Evolutionary conservation across 1,140 invertebrate genomes (phyloP).

Genomic region (Neodiprion fabricii): DNA sequence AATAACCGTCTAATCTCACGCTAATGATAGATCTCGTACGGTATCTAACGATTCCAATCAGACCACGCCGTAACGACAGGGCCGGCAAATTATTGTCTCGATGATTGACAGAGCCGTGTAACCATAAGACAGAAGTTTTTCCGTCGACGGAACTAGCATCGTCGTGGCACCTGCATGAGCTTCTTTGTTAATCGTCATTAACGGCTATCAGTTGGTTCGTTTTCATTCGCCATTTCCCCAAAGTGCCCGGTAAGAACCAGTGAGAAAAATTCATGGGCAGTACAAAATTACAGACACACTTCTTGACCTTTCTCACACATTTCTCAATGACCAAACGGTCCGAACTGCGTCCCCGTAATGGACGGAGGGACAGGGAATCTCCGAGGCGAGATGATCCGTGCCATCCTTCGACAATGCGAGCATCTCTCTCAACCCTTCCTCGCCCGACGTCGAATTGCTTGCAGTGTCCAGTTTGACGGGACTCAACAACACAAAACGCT

Average conservation of each 20-base stretch:
- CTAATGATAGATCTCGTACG: conserved; percentile 42
- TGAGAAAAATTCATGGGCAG: too few relatives aligned
- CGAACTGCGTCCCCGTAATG: background rate
- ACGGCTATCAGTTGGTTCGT: too few relatives aligned
- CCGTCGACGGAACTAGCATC: background rate
- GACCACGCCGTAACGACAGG: conserved; percentile 32
- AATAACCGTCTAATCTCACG: conserved; percentile 42
- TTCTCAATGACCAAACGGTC: background rate
- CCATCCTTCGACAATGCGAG: background rate
- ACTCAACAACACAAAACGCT: conserved; percentile 32
- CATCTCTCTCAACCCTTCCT: background rate
- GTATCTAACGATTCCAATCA: conserved; percentile 40
- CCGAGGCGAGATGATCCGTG: too few relatives aligned
- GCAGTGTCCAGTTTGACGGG: conserved; percentile 18
- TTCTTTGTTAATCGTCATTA: too few relatives aligned
- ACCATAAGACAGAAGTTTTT: background rate
- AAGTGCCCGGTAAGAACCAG: too few relatives aligned
- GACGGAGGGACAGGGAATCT: background rate
- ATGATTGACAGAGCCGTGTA: background rate
- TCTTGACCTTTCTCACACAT: background rate
- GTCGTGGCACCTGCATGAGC: background rate
- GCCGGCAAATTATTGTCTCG: conserved; percentile 12
- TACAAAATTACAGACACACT: background rate
- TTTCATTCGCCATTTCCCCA: too few relatives aligned
- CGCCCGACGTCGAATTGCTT: background rate